Evolutionary conservation across 2,113 vertebrate species (phyloP).

Genomic region (Hippocampus mohnikei): DNA sequence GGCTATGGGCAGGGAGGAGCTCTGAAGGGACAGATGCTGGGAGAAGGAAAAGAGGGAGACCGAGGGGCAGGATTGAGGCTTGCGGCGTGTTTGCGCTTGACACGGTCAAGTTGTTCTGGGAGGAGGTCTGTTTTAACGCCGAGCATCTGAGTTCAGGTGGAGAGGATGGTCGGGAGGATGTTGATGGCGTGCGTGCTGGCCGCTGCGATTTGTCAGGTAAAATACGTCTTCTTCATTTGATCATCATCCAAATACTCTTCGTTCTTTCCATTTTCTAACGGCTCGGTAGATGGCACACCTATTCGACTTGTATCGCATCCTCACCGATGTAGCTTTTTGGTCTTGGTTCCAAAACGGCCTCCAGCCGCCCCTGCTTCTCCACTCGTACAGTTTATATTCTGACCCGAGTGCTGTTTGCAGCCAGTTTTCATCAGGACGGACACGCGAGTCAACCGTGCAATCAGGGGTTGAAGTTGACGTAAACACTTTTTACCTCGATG

Average conservation of each 20-base stretch:
- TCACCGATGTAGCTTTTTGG: not conserved
- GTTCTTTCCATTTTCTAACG: not conserved
- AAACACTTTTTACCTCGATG: conserved; percentile 55
- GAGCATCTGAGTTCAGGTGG: conserved; percentile 29
- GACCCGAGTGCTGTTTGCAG: conserved; percentile 43
- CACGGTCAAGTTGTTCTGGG: conserved; percentile 21
- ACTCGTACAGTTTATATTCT: conserved; percentile 55
- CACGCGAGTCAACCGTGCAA: conserved; percentile 28
- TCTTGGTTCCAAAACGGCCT: conserved; percentile 20
- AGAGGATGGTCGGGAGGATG: conserved; percentile 58
- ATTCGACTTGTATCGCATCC: not conserved
- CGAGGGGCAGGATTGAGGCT: conserved; percentile 24
- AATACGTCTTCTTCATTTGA: conserved; percentile 10
- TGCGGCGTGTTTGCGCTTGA: conserved; percentile 27
- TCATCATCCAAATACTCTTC: not conserved
- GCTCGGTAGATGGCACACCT: not conserved
- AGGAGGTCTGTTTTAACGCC: conserved; percentile 19
- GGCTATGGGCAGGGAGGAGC: conserved; percentile 63
- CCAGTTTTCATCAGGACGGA: conserved; percentile 22
- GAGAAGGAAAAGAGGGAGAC: conserved; percentile 10
- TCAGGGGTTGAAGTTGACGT: conserved; percentile 39
- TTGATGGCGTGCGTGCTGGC: conserved; percentile 50
- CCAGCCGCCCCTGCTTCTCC: conserved; percentile 20
- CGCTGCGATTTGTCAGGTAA: conserved; percentile 64
- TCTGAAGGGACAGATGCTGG: conserved; percentile 18